Percentiles rank a stretch among this genome's conserved stretches.
Evolutionary conservation across 2,888 invertebrate species (phyloP).

Genomic region (Pachycephus smyrnensis): DNA sequence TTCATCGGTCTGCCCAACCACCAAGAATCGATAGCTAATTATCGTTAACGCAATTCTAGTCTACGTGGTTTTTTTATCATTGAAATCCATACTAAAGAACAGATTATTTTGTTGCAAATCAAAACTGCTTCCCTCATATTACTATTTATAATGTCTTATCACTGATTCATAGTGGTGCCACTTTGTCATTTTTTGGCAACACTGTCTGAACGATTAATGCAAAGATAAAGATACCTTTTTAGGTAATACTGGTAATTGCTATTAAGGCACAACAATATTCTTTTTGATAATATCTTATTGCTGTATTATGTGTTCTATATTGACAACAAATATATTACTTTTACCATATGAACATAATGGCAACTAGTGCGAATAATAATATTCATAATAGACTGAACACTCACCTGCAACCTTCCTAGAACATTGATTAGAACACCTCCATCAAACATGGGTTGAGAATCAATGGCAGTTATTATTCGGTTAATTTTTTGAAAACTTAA

Average conservation of each 20-base stretch:
- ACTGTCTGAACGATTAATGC: neutral
- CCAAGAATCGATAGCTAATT: conserved; percentile 62
- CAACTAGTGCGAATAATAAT: conserved; percentile 27
- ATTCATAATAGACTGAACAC: conserved; percentile 38
- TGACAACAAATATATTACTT: neutral
- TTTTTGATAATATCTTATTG: neutral
- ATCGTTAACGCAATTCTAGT: neutral
- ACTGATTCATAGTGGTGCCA: neutral
- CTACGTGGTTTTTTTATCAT: neutral
- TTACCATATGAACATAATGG: neutral
- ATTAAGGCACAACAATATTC: neutral
- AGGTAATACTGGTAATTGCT: neutral
- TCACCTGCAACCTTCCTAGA: conserved; percentile 94
- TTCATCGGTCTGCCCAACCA: conserved; percentile 87
- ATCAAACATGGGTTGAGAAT: conserved; percentile 98
- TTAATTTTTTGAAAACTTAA: conserved; percentile 94
- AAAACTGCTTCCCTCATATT: neutral
- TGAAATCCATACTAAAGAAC: neutral
- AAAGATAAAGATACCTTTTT: no score
- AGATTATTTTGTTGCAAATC: neutral
- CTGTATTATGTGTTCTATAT: neutral
- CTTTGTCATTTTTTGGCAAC: neutral
- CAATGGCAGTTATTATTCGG: conserved; percentile 91
- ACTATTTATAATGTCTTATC: neutral
- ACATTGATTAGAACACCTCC: conserved; percentile 97